phyloP scores from a whole-genome alignment of 2,797 vertebrate genomes.

The Tarsius wallacei region DNA sequence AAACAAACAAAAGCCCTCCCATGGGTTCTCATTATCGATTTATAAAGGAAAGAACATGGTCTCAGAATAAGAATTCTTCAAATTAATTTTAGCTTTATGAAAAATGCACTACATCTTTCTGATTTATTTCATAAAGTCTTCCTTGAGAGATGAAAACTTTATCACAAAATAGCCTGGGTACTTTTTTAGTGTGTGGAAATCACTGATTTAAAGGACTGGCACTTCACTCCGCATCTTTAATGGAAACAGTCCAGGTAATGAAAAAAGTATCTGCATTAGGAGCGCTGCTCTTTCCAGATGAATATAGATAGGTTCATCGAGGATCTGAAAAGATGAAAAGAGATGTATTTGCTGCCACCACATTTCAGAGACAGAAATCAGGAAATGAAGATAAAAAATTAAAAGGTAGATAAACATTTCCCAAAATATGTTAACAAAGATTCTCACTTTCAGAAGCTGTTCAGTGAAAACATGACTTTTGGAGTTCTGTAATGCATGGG shows the following conservation, averaged over 20 bases:
- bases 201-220: neutral
- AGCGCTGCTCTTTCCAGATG: neutral
- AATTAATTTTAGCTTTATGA: conserved; percentile 12
- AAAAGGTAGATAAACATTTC: neutral
- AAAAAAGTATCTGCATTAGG: neutral
- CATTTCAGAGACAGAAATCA: neutral
- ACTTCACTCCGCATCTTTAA: neutral
- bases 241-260: neutral
- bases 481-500: neutral
- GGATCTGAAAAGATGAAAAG: neutral
- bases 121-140: neutral
- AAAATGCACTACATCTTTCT: neutral
- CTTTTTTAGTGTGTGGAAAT: neutral
- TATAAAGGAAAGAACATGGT: neutral
- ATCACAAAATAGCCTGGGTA: neutral
- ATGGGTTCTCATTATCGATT: neutral
- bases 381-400: neutral
- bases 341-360: neutral
- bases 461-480: neutral
- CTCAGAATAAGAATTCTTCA: neutral
- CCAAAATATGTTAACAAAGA: neutral
- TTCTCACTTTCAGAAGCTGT: neutral
- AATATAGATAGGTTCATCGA: neutral
- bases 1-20: neutral
- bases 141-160: neutral